These are phyloP conservation scores for Campoplex nolae DNA, from an alignment of 2,888 invertebrate genomes.

Conservation along the genomic window DNA sequence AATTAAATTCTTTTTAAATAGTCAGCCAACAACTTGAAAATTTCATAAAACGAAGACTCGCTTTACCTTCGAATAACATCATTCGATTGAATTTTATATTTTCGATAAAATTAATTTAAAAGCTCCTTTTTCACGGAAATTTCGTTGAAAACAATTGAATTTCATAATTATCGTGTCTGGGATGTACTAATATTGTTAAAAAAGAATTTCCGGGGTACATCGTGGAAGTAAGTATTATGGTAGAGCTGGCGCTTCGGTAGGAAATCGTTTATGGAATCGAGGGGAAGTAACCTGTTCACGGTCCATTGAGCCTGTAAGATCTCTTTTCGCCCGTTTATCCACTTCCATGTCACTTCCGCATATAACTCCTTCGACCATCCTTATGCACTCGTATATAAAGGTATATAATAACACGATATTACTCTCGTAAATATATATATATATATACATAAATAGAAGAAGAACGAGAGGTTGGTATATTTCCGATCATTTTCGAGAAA, in stretches of 20 bases:
- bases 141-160: neutral
- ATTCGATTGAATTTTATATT: neutral
- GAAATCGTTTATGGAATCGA: slow-evolving; percentile 61
- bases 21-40: neutral
- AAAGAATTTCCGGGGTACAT: slow-evolving; percentile 1
- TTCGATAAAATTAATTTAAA: neutral
- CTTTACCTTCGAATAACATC: neutral
- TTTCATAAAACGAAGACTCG: neutral
- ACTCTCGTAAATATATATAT: neutral
- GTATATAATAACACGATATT: neutral
- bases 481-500: slow-evolving; percentile 19
- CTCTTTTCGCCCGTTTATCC: slow-evolving; percentile 61
- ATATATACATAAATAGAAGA: neutral
- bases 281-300: slow-evolving; percentile 60
- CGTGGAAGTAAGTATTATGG: slow-evolving; percentile 10
- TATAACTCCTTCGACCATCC: slow-evolving; percentile 35
- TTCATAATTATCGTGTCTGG: neutral
- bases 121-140: no score
- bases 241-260: slow-evolving; percentile 28
- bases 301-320: slow-evolving; percentile 63
- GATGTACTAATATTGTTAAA: slow-evolving; percentile 22
- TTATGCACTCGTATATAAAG: slow-evolving; percentile 25
- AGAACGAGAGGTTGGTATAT: slow-evolving; percentile 3
- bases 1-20: neutral
- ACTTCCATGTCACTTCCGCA: slow-evolving; percentile 48